Base-by-base conservation (phyloP, 2,888 invertebrate genomes). In the Chalcis sispes region DNA sequence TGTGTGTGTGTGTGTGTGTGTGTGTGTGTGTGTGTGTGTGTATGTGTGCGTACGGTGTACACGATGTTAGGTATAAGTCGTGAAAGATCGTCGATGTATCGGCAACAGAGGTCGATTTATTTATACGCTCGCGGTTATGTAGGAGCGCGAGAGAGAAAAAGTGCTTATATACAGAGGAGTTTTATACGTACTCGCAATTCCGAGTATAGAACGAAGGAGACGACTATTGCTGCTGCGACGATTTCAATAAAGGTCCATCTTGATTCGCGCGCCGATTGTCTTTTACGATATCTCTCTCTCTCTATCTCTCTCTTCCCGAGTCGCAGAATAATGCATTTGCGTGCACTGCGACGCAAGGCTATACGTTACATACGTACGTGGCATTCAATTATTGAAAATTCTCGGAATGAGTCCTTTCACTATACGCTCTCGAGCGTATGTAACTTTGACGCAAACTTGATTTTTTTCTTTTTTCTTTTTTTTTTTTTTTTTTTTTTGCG, bases 91-190 rank as follows among this genome's bases (percentile, higher is more conserved):
- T 7, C 7, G 48, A 15, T 13, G 52, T 20, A 54, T 29, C 27
- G 23, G 20, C 20, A 40, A 18, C 46, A 67, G 72, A 77, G 67
- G 76, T 77, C 76, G 76, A 69, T 77, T 77, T 77, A 77, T 77
- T 77, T 77, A 77, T 69, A 69, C 42, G 66, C 23, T 23, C 58
- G 61, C 54, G 25, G 32, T 32, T 5, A 3, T 32, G 32, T 3
- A 5, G 32, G 5, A 5, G 32, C 32, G 32, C 32, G n/a, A n/a
- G n/a, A n/a, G n/a, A n/a, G n/a, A n/a, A n/a, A n/a, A n/a, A n/a
- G n/a, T n/a, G n/a, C n/a, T n/a, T n/a, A n/a, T n/a, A n/a, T n/a
- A n/a, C n/a, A n/a, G n/a, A n/a, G n/a, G n/a, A 32, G 32, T 8
- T 32, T 5, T 32, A 32, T 8, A 32, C 32, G 32, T 8, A 8